Evolutionary conservation across 2,888 invertebrate genomes (phyloP).

Genomic region (Tenthredo livida): DNA sequence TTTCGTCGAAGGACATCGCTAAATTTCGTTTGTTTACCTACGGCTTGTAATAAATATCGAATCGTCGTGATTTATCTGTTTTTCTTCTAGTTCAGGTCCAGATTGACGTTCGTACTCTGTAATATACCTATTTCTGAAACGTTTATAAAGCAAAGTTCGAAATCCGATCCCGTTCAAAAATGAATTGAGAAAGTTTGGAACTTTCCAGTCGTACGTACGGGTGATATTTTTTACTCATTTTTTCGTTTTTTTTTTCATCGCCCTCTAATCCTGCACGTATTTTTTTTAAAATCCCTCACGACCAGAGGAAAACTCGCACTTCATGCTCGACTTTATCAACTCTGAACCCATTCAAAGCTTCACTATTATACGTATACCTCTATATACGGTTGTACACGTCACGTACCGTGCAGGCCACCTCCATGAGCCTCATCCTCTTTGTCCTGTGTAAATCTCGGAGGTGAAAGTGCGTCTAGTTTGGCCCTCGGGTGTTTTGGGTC

Average conservation of each 20-base stretch:
- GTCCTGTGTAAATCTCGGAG: constrained; percentile 34
- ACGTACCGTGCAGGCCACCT: neutral
- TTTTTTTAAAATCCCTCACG: neutral
- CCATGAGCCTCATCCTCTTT: constrained; percentile 32
- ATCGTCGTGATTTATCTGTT: constrained; percentile 37
- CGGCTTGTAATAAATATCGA: constrained; percentile 5
- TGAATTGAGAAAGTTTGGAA: constrained; percentile 42
- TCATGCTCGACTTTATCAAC: constrained; percentile 29
- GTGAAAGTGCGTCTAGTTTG: constrained; percentile 40
- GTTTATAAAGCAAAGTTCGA: constrained; percentile 29
- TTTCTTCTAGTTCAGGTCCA: constrained; percentile 12
- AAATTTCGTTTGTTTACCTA: neutral
- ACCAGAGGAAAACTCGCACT: neutral
- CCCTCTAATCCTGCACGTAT: neutral
- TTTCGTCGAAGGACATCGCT: neutral
- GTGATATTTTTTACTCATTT: constrained; percentile 13
- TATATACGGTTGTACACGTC: constrained; percentile 7
- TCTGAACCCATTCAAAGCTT: constrained; percentile 36
- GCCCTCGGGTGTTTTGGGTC: constrained; percentile 41
- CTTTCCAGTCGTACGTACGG: constrained; percentile 23
- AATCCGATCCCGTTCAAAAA: constrained; percentile 32
- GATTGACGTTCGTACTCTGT: constrained; percentile 37
- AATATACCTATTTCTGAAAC: constrained; percentile 3
- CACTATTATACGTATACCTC: constrained; percentile 13
- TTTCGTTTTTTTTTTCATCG: neutral